Base-by-base conservation (phyloP, 2,113 vertebrate species). In the Brachirus orientalis region DNA sequence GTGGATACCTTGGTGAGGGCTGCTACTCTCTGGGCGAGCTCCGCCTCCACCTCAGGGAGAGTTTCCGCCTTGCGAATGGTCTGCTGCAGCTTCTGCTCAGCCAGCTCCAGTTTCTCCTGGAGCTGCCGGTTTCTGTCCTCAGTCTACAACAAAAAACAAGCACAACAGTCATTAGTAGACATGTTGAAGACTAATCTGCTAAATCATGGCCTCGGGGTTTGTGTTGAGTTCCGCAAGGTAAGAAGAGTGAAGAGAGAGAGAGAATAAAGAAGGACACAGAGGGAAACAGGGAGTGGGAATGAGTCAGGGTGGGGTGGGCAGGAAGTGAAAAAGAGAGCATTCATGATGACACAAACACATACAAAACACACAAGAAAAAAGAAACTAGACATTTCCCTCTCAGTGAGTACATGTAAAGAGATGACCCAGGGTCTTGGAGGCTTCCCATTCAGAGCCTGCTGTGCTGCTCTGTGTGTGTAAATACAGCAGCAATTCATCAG, bases 1-100 rank as follows among this genome's bases (percentile, higher is more conserved):
- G 28, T n/a, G 11, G 16, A 18, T 89, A 98, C 98, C 96, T 99
- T 98, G 8, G 95, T 95, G 77, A 99, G 96, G 0, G 98, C 97
- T 0, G 96, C 97, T 9, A 97, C 98, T 68, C 97, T 93, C 89
- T 99, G 97, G 1, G 98, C 97, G 17, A 99, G 89, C 88, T 99
- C 96, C 0, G 98, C 98, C 73, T 99, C 98, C 88, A 99, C 98
- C 88, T 98, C 97, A 0, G 98, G 98, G 46, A 99, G 89, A 0
- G 96, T 97, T 90, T 99, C 97, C 0, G 97, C 97, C 83, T 97
- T 99, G n/a, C 97, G 90, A 74, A 98, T 89, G 8, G 96, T 98
- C 89, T 98, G 98, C 88, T 98, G 97, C 63, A 99, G 91, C 90
- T 97, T 99, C 78, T 98, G 98, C 77, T 99, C 98, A 0, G 97